A percentile compares a stretch with the other conserved stretches of the same genome.
Evolutionary conservation across 1,140 invertebrate species (phyloP).

Genomic region (Mactra quadrangularis): DNA sequence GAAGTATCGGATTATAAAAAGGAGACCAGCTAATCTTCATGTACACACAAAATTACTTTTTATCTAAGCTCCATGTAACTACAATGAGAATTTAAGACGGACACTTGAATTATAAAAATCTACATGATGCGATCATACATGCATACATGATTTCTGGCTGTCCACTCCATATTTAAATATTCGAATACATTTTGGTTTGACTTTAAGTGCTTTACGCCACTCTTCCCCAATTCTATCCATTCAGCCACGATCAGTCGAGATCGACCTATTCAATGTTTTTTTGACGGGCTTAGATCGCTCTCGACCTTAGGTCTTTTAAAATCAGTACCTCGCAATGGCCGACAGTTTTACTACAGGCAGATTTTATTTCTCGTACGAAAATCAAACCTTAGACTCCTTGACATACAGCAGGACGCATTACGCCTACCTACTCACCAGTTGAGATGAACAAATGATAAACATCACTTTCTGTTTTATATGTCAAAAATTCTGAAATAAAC

Average conservation of each 20-base stretch:
- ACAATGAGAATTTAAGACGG: neutral
- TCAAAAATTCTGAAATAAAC: neutral
- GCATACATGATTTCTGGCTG: neutral
- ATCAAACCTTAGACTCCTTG: no score
- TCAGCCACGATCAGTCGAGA: no score
- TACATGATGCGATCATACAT: neutral
- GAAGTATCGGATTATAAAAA: conserved; percentile 4
- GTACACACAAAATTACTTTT: conserved; percentile 32
- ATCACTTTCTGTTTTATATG: neutral
- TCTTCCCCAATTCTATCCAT: no score
- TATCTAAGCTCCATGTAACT: neutral
- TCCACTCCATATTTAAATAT: neutral
- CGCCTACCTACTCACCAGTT: neutral
- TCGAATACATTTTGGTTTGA: no score
- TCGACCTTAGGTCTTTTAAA: no score
- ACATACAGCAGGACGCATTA: no score
- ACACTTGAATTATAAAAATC: neutral
- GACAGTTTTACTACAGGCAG: no score
- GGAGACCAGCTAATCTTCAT: neutral
- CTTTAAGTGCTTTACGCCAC: no score
- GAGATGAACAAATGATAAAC: neutral
- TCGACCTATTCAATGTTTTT: no score
- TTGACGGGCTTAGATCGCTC: no score
- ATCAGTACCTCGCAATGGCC: no score
- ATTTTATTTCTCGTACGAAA: no score